Evolutionary conservation across 2,888 invertebrate genomes (phyloP), one percentile per base, ranked within the genome.

Genomic region (Sthenelais limicola): DNA sequence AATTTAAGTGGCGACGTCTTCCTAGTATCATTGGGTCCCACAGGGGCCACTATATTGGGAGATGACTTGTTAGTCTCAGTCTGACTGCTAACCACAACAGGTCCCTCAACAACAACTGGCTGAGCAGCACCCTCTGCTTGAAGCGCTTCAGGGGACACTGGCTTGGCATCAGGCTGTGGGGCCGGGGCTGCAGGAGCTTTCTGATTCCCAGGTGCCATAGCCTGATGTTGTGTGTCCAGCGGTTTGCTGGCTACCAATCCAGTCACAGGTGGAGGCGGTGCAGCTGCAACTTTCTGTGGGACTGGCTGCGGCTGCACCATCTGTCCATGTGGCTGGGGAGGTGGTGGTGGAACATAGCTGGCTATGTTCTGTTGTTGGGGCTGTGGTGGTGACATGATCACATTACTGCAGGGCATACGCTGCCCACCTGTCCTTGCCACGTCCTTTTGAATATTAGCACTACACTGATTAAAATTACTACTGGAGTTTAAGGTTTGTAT

Each of bases 341-440:
- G 49, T 5, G 7, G 49, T 5, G n/a, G 49, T 7, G 7, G 9
- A n/a, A 51, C 51, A 5, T n/a, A 7, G 21, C 21, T n/a, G 51
- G 24, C 51, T 5, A 12, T n/a, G 9, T 5, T 51, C 21, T n/a
- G 54, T 32, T 54, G 54, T 32, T 24, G 54, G 5, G 5, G 54
- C 54, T 56, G 56, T n/a, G 12, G 56, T 28, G 26, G 38, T 24
- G 35, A 28, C 24, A 62, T 1, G 35, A 21, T 24, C 38, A 62
- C 18, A 62, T 21, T 1, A 26, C 38, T 1, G 24, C 62, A 2
- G 62, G 38, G 38, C 33, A 56, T 21, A 18, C 56, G 62, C 35
- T 24, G 62, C 62, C 62, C 62, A 2, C 38, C 38, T 62, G 62
- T 62, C 62, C 62, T 62, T 62, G 24, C 24, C 62, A 38, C 62